Evolutionary conservation across 2,888 invertebrate species (phyloP).

Genomic region (Cerceris ruficornis): DNA sequence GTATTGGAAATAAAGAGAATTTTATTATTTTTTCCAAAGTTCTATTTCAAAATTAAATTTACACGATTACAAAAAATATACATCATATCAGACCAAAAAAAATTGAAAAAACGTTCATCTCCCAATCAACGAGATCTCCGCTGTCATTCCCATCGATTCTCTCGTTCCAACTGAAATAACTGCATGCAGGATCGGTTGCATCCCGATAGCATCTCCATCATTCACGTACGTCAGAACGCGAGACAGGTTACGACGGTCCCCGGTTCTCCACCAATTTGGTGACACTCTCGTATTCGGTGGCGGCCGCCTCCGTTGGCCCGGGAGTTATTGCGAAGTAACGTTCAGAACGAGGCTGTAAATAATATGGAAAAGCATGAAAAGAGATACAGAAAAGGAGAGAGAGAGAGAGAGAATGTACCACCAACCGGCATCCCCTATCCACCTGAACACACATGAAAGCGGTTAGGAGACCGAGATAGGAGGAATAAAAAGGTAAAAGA

Average conservation of each 20-base stretch:
- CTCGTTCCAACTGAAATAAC: not conserved
- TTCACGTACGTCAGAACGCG: slow-evolving; percentile 56
- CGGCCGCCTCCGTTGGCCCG: not conserved
- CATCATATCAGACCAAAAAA: not conserved
- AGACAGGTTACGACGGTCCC: slow-evolving; percentile 60
- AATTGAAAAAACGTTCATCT: not conserved
- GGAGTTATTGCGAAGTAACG: slow-evolving; percentile 66
- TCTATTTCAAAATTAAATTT: not conserved
- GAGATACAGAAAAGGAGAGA: slow-evolving; percentile 15
- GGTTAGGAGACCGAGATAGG: slow-evolving; percentile 39
- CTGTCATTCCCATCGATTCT: slow-evolving; percentile 41
- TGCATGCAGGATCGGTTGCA: slow-evolving; percentile 41
- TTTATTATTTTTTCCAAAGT: not conserved
- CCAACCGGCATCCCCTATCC: not conserved
- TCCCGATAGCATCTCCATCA: slow-evolving; percentile 58
- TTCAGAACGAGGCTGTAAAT: slow-evolving; percentile 71
- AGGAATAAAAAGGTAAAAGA: slow-evolving; percentile 47
- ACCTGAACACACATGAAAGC: not conserved
- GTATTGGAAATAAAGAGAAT: slow-evolving; percentile 2
- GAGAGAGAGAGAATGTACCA: slow-evolving; percentile 7
- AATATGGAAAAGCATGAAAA: slow-evolving; percentile 70
- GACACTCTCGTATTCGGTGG: slow-evolving; percentile 54
- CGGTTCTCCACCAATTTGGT: slow-evolving; percentile 68
- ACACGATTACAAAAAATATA: not conserved
- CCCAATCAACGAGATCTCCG: slow-evolving; percentile 29